phyloP scores from a whole-genome alignment of 2,113 vertebrate species.

The Nansenia antarctica region DNA sequence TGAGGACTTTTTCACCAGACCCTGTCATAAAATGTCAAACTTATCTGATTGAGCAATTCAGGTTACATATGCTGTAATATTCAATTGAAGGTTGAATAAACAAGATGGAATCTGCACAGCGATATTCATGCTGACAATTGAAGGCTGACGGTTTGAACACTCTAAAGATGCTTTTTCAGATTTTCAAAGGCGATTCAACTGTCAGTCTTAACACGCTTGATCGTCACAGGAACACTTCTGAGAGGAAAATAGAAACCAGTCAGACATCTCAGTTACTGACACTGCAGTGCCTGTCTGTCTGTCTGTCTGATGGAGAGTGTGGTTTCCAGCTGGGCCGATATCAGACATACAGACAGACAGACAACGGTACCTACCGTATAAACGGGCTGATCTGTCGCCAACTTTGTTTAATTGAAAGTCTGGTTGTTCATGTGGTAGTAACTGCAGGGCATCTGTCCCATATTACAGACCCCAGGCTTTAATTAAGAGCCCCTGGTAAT shows the following conservation, averaged over 20 bases:
- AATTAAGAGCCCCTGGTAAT: background rate
- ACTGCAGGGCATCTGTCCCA: background rate
- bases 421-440: background rate
- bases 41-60: background rate
- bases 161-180: conserved; percentile 1
- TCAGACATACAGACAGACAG: too few species aligned
- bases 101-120: background rate
- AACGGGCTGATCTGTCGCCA: background rate
- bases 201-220: conserved; percentile 3
- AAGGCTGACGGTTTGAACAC: conserved; percentile 10
- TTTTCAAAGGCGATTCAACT: conserved; percentile 12
- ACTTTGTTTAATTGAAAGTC: background rate
- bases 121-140: background rate
- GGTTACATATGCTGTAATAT: background rate
- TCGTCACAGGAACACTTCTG: conserved; percentile 2
- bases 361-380: too few species aligned
- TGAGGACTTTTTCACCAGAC: too few species aligned
- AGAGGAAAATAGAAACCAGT: conserved; percentile 11
- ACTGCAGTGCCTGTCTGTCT: background rate
- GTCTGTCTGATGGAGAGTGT: background rate
- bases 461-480: too few species aligned
- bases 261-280: background rate
- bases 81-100: background rate
- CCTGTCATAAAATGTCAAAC: background rate
- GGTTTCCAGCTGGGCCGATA: background rate